phyloP scores from a whole-genome alignment of 2,113 vertebrate genomes.

The Phaethornis superciliosus region DNA sequence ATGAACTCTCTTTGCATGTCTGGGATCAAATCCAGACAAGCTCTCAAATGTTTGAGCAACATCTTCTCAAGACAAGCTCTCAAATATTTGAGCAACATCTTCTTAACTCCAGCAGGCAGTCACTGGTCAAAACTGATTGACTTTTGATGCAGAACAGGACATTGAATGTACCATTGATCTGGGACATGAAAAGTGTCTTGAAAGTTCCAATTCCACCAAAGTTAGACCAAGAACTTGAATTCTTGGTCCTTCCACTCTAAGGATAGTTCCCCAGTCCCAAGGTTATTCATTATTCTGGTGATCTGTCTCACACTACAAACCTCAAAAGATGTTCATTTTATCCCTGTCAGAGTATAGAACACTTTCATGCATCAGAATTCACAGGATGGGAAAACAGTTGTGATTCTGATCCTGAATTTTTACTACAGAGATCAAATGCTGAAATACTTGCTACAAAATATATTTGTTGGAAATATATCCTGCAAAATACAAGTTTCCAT shows the following conservation, averaged over 20 bases:
- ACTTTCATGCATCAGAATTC: not conserved
- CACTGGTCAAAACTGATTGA: not conserved
- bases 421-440: not conserved
- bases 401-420: not conserved
- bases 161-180: not conserved
- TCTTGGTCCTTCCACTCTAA: not conserved
- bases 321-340: not conserved
- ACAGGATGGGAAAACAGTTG: not conserved
- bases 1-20: not conserved
- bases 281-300: not conserved
- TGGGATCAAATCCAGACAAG: not conserved
- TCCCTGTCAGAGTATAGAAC: not conserved
- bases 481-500: not conserved
- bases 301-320: not conserved
- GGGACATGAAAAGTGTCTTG: not conserved
- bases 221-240: not conserved
- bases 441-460: not conserved
- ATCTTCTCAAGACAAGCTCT: not conserved
- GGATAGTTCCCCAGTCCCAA: not conserved
- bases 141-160: not conserved
- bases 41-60: not conserved
- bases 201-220: not conserved
- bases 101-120: not conserved
- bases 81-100: not conserved
- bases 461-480: not conserved